Evolutionary conservation across 1,140 invertebrate genomes (phyloP).

Genomic region (Drosophila carrolli): DNA sequence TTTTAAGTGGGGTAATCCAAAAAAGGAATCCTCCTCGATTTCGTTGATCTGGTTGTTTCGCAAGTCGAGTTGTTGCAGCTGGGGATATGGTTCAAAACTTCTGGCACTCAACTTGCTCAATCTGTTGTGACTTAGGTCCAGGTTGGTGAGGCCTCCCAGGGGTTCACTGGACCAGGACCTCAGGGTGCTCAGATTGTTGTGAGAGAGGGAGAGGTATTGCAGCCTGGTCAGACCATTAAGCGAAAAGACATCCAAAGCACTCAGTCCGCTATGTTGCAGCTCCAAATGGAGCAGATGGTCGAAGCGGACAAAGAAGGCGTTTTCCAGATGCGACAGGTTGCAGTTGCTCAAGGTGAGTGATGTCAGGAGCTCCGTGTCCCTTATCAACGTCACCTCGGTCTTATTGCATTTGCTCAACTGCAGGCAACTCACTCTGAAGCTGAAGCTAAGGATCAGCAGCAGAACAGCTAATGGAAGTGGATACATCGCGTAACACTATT

Average conservation of each 20-base stretch:
- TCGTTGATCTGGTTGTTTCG: constrained; percentile 59
- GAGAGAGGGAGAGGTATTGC: constrained; percentile 53
- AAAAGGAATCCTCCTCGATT: constrained; percentile 55
- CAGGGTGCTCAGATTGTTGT: constrained; percentile 65
- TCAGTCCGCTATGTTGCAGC: constrained; percentile 55
- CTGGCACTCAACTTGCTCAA: constrained; percentile 31
- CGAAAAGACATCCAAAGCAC: constrained; percentile 52
- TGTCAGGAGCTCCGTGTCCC: constrained; percentile 30
- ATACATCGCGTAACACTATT: constrained; percentile 41
- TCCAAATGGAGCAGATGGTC: constrained; percentile 54
- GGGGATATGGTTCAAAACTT: constrained; percentile 65
- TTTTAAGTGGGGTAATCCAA: constrained; percentile 60
- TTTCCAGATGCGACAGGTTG: constrained; percentile 57
- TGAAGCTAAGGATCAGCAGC: constrained; percentile 18
- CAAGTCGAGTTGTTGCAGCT: constrained; percentile 70
- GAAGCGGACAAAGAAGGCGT: constrained; percentile 65
- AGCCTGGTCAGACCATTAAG: constrained; percentile 61
- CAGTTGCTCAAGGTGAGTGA: constrained; percentile 60
- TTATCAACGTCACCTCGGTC: constrained; percentile 32
- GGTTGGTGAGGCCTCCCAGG: constrained; percentile 41
- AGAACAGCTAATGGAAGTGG: constrained; percentile 4
- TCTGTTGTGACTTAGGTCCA: constrained; percentile 70
- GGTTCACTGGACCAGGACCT: constrained; percentile 68
- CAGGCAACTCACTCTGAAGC: constrained; percentile 22
- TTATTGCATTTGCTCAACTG: constrained; percentile 59